Percentiles rank a stretch among this genome's conserved stretches.
Evolutionary conservation across 2,113 vertebrate species (phyloP).

Genomic region (Cyprinodon brontotheroides): DNA sequence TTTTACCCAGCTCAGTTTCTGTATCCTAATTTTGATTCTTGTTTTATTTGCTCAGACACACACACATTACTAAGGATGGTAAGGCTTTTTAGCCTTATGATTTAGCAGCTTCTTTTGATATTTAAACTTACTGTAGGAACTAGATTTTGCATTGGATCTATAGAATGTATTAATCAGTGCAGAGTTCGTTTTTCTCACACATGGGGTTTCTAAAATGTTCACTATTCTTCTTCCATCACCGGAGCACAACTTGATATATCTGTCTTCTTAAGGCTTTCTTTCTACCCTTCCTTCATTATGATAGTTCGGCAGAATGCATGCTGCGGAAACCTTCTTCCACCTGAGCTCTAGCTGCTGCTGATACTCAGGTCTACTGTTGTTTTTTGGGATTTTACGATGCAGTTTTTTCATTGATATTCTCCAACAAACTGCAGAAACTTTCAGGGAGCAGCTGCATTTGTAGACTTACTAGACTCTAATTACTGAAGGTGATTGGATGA

Average conservation of each 20-base stretch:
- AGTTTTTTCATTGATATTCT: not conserved
- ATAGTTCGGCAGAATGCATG: not conserved
- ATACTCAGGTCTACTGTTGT: too few species aligned
- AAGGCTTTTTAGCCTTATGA: not conserved
- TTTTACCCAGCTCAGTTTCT: not conserved
- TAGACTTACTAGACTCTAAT: not conserved
- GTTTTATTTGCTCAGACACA: not conserved
- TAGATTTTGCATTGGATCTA: not conserved
- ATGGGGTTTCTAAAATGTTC: not conserved
- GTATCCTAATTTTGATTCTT: not conserved
- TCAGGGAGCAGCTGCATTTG: not conserved
- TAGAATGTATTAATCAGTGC: not conserved
- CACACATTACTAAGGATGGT: not conserved
- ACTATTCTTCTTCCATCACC: not conserved
- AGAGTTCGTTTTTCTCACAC: not conserved
- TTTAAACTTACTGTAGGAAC: not conserved
- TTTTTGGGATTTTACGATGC: not conserved
- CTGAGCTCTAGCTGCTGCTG: not conserved
- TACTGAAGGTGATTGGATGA: not conserved
- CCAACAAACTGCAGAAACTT: not conserved
- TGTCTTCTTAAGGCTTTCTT: not conserved
- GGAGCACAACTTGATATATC: not conserved
- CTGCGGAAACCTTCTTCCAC: not conserved
- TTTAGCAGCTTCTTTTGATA: not conserved
- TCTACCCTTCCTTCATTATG: not conserved